A percentile compares a stretch with the other conserved stretches of the same genome.
phyloP scores from a whole-genome alignment of 2,113 vertebrate genomes.

The Macrotis lagotis region DNA sequence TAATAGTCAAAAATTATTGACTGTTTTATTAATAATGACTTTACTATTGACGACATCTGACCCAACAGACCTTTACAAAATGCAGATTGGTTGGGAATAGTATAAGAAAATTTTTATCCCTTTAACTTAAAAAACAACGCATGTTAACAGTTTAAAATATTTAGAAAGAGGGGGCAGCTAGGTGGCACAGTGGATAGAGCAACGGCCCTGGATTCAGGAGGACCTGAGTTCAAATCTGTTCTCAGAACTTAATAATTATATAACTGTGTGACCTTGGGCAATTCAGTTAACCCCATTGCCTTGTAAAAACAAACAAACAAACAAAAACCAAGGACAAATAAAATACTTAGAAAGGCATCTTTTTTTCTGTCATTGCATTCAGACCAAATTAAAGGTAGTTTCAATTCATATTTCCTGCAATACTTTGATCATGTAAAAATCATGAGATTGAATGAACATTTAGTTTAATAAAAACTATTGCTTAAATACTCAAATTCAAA shows the following conservation, averaged over 20 bases:
- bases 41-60: conserved; percentile 54
- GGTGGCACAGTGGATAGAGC: no score
- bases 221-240: no score
- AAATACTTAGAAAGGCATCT: conserved; percentile 43
- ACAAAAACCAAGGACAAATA: no score
- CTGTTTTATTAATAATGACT: conserved; percentile 49
- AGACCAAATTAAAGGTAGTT: conserved; percentile 10
- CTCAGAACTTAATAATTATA: no score
- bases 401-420: conserved; percentile 38
- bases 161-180: no score
- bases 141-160: conserved; percentile 53
- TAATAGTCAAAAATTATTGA: conserved; percentile 51
- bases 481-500: conserved; percentile 28
- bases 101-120: conserved; percentile 51
- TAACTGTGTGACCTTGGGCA: no score
- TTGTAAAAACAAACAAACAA: no score
- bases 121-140: conserved; percentile 39
- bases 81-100: conserved; percentile 43
- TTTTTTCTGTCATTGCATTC: background rate
- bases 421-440: conserved; percentile 28
- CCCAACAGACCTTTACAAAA: conserved; percentile 19
- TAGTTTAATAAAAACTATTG: background rate
- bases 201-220: no score
- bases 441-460: background rate
- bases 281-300: no score